phyloP scores from a whole-genome alignment of 2,797 vertebrate species.

The Aplochiton taeniatus region DNA sequence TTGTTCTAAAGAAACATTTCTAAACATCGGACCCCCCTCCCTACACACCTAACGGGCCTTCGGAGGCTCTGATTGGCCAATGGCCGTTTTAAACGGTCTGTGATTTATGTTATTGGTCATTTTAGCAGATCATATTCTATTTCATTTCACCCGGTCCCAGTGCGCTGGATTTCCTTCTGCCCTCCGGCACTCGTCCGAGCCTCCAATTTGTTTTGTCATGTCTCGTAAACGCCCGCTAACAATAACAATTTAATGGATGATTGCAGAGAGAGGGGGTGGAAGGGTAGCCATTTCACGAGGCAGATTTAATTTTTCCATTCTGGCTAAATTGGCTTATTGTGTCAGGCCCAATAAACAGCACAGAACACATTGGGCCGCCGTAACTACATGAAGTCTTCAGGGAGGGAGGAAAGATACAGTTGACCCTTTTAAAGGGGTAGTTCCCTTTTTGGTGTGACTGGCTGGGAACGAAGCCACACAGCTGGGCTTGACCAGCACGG shows the following conservation, averaged over 20 bases:
- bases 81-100: constrained; percentile 12
- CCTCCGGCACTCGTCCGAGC: constrained; percentile 25
- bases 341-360: constrained; percentile 63
- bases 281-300: constrained; percentile 47
- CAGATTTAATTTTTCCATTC: constrained; percentile 65
- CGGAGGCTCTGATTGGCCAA: not conserved
- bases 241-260: constrained; percentile 67
- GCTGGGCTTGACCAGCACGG: too few species aligned
- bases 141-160: constrained; percentile 18
- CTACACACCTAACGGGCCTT: not conserved
- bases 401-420: constrained; percentile 39
- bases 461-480: too few species aligned
- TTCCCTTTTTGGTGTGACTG: constrained; percentile 34
- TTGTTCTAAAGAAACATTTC: too few species aligned
- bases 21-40: too few species aligned
- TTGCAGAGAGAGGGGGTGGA: constrained; percentile 37
- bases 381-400: constrained; percentile 17
- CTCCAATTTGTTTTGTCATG: constrained; percentile 52
- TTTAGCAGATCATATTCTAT: constrained; percentile 19
- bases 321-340: constrained; percentile 55
- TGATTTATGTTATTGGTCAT: constrained; percentile 30
- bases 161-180: constrained; percentile 24
- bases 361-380: constrained; percentile 48
- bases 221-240: constrained; percentile 56
- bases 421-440: constrained; percentile 27